Base-by-base conservation (phyloP, 2,888 invertebrate genomes). In the Cheilosia impressa region DNA sequence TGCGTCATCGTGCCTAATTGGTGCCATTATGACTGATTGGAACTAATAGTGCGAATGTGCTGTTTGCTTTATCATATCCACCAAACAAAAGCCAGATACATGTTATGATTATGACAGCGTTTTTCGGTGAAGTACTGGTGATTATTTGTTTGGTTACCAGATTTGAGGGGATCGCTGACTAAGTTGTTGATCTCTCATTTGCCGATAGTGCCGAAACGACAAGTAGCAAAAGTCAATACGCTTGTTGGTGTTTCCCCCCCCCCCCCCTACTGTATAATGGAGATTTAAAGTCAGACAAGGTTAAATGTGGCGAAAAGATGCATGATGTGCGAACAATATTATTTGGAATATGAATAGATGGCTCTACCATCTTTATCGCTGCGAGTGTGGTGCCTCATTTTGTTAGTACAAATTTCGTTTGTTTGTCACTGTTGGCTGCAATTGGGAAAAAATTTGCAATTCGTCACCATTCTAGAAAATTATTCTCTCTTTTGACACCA, bases 1-100 rank as follows among this genome's bases (percentile, higher is more conserved):
- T 66, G 72, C 82, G 78, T 83, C 82, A 83, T 72, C 57, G 55
- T 50, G 38, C 47, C 55, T 78, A 72, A 72, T 83, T 68, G 82
- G 72, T 68, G 72, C 55, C 78, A 82, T 62, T 68, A 78, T 72
- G 78, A 55, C 72, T 72, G 78, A 78, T 83, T 77, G 60, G 55
- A 57, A 53, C 53, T 77, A 83, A 77, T 77, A 71, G 65, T 71
- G 53, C 57, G 45, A 69, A 76, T 31, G 52, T 6, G 52, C 5
- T 52, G 52, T 52, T 58, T 69, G 52, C 19, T 69, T 5, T 52
- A 47, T 73, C 53, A 45, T 55, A 22, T 3, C 34, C 31, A 43
- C 15, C 31, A 55, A 24, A 52, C n/a, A 52, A 17, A 41, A 65
- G 41, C 24, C 41, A 43, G 53, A 55, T 68, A 38, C 38, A 38